Evolutionary conservation across 2,888 invertebrate genomes (phyloP).

Genomic region (Phalangium opilio): DNA sequence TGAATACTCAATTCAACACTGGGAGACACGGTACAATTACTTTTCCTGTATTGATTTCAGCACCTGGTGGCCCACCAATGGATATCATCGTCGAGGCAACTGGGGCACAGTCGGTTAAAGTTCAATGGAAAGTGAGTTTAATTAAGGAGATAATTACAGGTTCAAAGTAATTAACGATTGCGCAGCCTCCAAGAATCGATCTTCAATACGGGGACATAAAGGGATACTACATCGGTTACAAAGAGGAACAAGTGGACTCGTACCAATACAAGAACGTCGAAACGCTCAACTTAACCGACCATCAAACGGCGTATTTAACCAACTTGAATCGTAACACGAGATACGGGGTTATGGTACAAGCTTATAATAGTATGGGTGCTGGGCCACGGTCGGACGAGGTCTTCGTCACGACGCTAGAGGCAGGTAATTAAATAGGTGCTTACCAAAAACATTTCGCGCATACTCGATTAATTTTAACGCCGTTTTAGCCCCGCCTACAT

Average conservation of each 20-base stretch:
- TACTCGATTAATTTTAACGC: no score
- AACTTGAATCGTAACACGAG: slow-evolving; percentile 14
- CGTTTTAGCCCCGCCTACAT: slow-evolving; percentile 19
- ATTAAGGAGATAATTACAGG: neutral
- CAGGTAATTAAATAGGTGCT: slow-evolving; percentile 9
- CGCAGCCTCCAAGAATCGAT: slow-evolving; percentile 28
- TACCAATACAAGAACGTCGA: slow-evolving; percentile 22
- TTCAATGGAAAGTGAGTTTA: slow-evolving; percentile 27
- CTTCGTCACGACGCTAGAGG: slow-evolving; percentile 13
- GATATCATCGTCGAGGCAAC: slow-evolving; percentile 28
- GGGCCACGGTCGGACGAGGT: slow-evolving; percentile 17
- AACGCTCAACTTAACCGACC: slow-evolving; percentile 4
- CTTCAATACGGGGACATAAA: slow-evolving; percentile 28
- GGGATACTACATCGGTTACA: slow-evolving; percentile 33
- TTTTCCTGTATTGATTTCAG: slow-evolving; percentile 18
- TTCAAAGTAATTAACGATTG: no score
- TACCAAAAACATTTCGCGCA: no score
- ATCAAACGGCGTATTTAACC: slow-evolving; percentile 13
- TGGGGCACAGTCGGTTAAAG: slow-evolving; percentile 29
- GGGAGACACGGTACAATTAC: no score
- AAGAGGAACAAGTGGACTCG: slow-evolving; percentile 14
- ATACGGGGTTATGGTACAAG: slow-evolving; percentile 15
- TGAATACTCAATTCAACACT: neutral
- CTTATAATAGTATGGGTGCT: slow-evolving; percentile 16
- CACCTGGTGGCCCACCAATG: slow-evolving; percentile 31